Conservation (phyloP, 2,888 invertebrate genomes). For the Tipula unca region DNA sequence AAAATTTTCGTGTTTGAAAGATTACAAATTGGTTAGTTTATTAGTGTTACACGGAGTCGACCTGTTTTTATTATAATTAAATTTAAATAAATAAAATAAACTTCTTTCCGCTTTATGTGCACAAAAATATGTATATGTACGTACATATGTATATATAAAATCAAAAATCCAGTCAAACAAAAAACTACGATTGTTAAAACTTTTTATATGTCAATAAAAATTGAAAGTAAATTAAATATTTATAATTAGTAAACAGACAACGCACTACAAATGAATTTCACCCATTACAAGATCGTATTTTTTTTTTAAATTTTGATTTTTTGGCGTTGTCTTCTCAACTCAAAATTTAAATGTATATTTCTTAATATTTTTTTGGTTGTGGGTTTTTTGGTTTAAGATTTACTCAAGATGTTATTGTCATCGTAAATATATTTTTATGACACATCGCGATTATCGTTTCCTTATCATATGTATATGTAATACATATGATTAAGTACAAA, state of each 20-base stretch:
- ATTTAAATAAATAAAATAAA: not conserved
- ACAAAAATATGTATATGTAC: not conserved
- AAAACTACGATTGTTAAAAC: not conserved
- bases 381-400: not conserved
- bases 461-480: not conserved
- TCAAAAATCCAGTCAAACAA: not conserved
- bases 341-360: not conserved
- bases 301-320: not conserved
- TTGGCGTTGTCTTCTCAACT: not conserved
- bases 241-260: not conserved
- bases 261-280: not conserved
- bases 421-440: not conserved
- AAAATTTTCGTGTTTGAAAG: too few species aligned
- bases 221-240: not conserved
- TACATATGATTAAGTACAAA: too few species aligned
- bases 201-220: conserved; percentile 14
- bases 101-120: not conserved
- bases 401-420: not conserved
- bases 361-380: not conserved
- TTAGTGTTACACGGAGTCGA: not conserved
- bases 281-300: not conserved
- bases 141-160: not conserved
- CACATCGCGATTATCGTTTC: not conserved
- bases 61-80: not conserved
- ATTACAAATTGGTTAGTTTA: too few species aligned